Conservation (phyloP, 2,113 vertebrate species). For the Panthera leo region DNA sequence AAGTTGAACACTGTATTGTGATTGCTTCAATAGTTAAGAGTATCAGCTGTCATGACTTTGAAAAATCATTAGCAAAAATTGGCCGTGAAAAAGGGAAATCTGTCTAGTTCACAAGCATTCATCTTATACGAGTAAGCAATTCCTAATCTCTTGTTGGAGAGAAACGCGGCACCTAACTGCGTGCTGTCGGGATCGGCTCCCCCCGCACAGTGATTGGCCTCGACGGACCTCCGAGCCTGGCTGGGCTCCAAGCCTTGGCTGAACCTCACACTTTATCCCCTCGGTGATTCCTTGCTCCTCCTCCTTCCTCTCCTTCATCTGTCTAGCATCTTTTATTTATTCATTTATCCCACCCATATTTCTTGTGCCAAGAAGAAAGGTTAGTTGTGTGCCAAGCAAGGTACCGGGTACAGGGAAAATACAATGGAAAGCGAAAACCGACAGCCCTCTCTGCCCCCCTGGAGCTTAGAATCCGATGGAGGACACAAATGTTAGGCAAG, state of each 20-base stretch:
- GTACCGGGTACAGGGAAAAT: background rate
- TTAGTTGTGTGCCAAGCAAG: background rate
- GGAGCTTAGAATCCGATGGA: background rate
- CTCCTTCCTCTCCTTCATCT: background rate
- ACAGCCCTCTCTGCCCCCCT: no score
- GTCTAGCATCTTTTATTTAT: background rate
- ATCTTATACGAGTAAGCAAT: background rate
- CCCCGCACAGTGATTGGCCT: background rate
- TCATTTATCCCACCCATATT: background rate
- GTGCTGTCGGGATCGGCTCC: background rate
- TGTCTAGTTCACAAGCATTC: background rate
- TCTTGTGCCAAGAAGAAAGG: background rate
- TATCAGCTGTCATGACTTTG: constrained; percentile 29
- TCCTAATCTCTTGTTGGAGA: background rate
- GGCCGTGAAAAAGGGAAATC: background rate
- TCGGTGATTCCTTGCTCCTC: background rate
- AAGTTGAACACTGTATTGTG: background rate
- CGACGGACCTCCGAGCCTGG: rapidly evolving
- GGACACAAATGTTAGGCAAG: background rate
- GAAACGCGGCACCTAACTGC: background rate
- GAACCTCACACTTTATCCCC: background rate
- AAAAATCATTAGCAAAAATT: constrained; percentile 47
- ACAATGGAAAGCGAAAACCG: background rate
- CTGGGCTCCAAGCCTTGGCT: background rate
- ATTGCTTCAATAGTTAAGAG: constrained; percentile 39